phyloP scores from a whole-genome alignment of 2,113 vertebrate species.

The Oncorhynchus kisutch region DNA sequence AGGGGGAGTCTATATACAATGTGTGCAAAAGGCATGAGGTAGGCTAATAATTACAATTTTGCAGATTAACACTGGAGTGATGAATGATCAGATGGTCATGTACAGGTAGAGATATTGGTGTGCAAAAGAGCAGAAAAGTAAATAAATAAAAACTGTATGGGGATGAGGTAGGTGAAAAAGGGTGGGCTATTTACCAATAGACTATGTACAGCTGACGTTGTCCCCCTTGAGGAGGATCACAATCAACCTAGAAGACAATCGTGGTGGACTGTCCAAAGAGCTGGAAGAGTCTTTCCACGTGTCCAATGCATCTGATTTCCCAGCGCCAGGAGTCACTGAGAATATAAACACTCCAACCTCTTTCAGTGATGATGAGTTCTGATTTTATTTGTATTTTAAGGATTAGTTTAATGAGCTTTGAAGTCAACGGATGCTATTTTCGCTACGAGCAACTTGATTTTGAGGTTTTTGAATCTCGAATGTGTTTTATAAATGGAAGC shows the following conservation, averaged over 20 bases:
- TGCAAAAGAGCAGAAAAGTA: too few species aligned
- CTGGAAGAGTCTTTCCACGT: slow-evolving; percentile 63
- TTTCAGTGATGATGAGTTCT: slow-evolving; percentile 71
- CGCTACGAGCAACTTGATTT: not conserved
- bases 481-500: slow-evolving; percentile 13
- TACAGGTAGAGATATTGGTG: too few species aligned
- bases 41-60: too few species aligned
- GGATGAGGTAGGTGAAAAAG: too few species aligned
- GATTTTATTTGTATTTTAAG: slow-evolving; percentile 13
- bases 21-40: too few species aligned
- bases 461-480: not conserved
- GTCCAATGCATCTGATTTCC: slow-evolving; percentile 38
- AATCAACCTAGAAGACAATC: slow-evolving; percentile 13
- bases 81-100: too few species aligned
- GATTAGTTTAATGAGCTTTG: not conserved
- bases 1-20: too few species aligned
- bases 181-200: too few species aligned
- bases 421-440: not conserved
- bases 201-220: too few species aligned
- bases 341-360: slow-evolving; percentile 15
- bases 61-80: too few species aligned
- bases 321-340: slow-evolving; percentile 19
- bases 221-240: slow-evolving; percentile 19
- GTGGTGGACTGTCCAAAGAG: slow-evolving; percentile 38
- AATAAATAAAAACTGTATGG: too few species aligned